Percentiles rank a stretch among this genome's conserved stretches.
phyloP scores from a whole-genome alignment of 2,888 invertebrate genomes.

The Darwinula stevensoni region DNA sequence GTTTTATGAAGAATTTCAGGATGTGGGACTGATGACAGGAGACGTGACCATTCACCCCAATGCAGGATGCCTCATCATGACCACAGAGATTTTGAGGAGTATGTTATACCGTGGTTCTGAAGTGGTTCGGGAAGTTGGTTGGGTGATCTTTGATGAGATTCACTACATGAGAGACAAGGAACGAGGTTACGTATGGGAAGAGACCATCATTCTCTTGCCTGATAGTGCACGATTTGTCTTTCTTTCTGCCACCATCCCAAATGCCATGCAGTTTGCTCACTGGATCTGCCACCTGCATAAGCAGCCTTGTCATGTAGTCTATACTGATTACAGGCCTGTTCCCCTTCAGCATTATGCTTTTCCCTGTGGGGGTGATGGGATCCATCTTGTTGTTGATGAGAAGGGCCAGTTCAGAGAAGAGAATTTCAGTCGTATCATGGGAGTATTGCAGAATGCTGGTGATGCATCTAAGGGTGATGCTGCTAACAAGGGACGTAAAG shows the following conservation, averaged over 20 bases:
- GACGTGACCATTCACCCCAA: slow-evolving; percentile 97
- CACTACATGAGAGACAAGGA: slow-evolving; percentile 99
- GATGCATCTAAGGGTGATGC: slow-evolving; percentile 51
- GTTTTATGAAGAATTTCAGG: slow-evolving; percentile 83
- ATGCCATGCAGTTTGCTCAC: slow-evolving; percentile 81
- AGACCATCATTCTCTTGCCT: slow-evolving; percentile 82
- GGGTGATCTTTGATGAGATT: slow-evolving; percentile 99
- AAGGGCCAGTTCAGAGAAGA: slow-evolving; percentile 85
- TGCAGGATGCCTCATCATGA: slow-evolving; percentile 96
- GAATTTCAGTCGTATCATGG: slow-evolving; percentile 93
- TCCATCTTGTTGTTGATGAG: slow-evolving; percentile 86
- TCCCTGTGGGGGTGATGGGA: slow-evolving; percentile 72
- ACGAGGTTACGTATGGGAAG: slow-evolving; percentile 98
- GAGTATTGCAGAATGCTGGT: slow-evolving; percentile 45
- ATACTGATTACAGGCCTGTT: slow-evolving; percentile 89
- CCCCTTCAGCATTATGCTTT: slow-evolving; percentile 95
- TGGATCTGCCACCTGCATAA: slow-evolving; percentile 84
- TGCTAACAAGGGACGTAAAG: slow-evolving; percentile 23
- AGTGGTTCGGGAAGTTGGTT: slow-evolving; percentile 95
- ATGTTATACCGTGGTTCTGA: slow-evolving; percentile 97
- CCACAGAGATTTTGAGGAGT: slow-evolving; percentile 96
- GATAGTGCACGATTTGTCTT: slow-evolving; percentile 97
- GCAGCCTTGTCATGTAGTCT: slow-evolving; percentile 94
- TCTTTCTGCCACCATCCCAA: slow-evolving; percentile 94
- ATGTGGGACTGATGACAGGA: slow-evolving; percentile 92